phyloP scores from a whole-genome alignment of 2,113 vertebrate genomes.

The Scalopus aquaticus region DNA sequence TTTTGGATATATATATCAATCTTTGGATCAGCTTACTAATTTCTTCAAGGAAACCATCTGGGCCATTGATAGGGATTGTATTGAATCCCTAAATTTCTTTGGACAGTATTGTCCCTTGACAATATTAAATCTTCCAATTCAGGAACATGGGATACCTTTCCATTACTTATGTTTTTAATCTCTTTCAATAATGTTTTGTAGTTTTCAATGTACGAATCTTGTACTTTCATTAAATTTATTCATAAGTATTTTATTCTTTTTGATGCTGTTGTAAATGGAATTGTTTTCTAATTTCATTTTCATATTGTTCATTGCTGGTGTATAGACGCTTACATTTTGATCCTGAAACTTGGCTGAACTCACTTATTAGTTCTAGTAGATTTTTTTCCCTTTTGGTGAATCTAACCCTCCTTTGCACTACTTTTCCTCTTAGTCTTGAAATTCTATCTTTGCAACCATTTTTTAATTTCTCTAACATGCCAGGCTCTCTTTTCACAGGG shows the following conservation, averaged over 20 bases:
- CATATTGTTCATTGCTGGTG: neutral
- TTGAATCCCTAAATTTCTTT: neutral
- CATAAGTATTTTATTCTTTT: neutral
- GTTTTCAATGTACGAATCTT: neutral
- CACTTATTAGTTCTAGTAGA: neutral
- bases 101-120: neutral
- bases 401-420: neutral
- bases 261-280: conserved; percentile 27
- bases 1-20: neutral
- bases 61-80: neutral
- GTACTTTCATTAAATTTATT: neutral
- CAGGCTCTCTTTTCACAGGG: neutral
- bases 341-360: neutral
- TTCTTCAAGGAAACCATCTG: conserved; percentile 20
- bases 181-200: neutral
- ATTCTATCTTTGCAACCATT: neutral
- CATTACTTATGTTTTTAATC: neutral
- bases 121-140: neutral
- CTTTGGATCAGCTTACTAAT: neutral
- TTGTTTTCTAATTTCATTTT: conserved; percentile 5
- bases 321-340: neutral
- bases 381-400: neutral
- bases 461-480: neutral
- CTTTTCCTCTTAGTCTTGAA: neutral
- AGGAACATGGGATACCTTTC: neutral